These are phyloP conservation scores for Malacosoma neustria DNA, from an alignment of 2,888 invertebrate species.

Conservation along the genomic window DNA sequence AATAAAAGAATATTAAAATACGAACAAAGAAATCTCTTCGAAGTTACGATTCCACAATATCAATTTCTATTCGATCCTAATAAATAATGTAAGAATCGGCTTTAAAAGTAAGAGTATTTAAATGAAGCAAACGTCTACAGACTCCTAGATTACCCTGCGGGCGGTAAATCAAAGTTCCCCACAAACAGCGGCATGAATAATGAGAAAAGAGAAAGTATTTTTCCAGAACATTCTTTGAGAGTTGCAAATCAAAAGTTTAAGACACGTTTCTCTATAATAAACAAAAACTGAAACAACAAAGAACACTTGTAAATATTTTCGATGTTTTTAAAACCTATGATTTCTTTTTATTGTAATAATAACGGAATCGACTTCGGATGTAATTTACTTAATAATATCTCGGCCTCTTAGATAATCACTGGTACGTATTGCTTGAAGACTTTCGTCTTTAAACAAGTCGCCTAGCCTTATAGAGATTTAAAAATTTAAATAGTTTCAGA, in stretches of 20 bases:
- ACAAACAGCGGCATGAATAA: neutral
- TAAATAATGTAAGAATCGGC: neutral
- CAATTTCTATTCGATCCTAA: neutral
- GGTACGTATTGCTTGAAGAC: no score
- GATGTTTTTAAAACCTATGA: neutral
- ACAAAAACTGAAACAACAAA: neutral
- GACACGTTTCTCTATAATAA: neutral
- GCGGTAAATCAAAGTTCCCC: neutral
- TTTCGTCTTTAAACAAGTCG: no score
- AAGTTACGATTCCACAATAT: neutral
- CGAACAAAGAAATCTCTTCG: no score
- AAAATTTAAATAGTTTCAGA: no score
- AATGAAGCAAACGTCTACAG: neutral
- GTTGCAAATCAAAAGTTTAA: conserved; percentile 16
- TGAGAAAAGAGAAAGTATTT: neutral
- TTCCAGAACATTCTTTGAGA: conserved; percentile 1
- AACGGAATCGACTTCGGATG: no score
- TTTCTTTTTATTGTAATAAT: no score
- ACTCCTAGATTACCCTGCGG: neutral
- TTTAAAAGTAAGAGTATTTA: neutral
- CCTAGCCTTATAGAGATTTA: no score
- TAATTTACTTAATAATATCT: no score
- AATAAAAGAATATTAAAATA: no score
- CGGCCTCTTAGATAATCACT: no score
- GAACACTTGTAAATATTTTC: neutral